These are phyloP conservation scores for Cettia cetti DNA, from an alignment of 2,113 vertebrate species.

Conservation along the genomic window DNA sequence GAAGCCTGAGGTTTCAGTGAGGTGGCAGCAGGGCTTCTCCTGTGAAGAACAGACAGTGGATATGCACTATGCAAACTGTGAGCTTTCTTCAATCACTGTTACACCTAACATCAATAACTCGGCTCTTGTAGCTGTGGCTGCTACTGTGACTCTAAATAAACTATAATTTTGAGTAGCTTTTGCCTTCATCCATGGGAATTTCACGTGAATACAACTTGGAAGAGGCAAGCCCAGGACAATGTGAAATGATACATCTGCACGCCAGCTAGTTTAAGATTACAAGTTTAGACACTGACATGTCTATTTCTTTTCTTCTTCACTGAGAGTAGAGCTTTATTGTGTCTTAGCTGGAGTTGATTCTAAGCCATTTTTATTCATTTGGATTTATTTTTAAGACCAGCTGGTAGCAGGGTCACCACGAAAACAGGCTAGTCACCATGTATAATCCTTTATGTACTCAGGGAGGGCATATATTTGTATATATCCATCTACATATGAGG, in stretches of 20 bases:
- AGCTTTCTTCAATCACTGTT: not conserved
- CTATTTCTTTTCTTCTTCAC: not conserved
- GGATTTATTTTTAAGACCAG: not conserved
- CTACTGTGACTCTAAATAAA: not conserved
- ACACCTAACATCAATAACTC: not conserved
- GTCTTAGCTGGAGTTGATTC: not conserved
- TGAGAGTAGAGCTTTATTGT: not conserved
- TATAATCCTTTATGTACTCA: not conserved
- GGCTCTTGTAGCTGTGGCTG: not conserved
- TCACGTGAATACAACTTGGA: not conserved
- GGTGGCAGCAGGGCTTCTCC: not conserved
- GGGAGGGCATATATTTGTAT: not conserved
- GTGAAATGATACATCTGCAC: not conserved
- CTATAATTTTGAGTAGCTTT: not conserved
- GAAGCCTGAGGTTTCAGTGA: rapidly evolving
- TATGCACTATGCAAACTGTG: not conserved
- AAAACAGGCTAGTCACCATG: not conserved
- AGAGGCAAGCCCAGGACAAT: not conserved
- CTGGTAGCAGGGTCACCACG: not conserved
- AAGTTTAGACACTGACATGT: not conserved
- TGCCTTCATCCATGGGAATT: not conserved
- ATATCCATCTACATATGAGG: not conserved
- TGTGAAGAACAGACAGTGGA: not conserved
- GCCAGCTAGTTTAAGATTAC: not conserved
- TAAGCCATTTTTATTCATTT: not conserved